Conservation (phyloP, 2,888 invertebrate genomes). For the Lochmaea capreae region DNA sequence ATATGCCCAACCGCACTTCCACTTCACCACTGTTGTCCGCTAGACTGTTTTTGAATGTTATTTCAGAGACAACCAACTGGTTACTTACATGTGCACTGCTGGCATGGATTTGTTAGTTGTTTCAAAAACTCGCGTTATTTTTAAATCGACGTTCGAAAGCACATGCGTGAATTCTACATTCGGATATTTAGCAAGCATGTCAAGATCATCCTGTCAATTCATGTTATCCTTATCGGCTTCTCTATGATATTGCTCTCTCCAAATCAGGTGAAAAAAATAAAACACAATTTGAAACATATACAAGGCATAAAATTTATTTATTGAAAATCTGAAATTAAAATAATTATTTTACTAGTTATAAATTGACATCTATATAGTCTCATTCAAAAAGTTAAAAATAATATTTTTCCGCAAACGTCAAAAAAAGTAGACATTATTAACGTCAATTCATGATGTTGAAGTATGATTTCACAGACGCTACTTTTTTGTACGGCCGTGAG, state of each 20-base stretch:
- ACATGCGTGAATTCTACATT: constrained; percentile 12
- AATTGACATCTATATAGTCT: too few species aligned
- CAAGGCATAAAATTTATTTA: background rate
- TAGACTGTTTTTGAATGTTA: constrained; percentile 4
- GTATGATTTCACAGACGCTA: too few species aligned
- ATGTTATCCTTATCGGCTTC: background rate
- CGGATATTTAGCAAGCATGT: constrained; percentile 6
- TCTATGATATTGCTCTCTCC: background rate
- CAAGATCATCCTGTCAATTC: constrained; percentile 19
- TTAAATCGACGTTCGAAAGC: background rate
- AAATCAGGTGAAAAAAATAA: background rate
- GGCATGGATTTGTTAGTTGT: background rate
- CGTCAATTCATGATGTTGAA: too few species aligned
- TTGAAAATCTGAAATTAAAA: too few species aligned
- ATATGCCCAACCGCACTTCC: constrained; percentile 1
- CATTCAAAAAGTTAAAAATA: too few species aligned
- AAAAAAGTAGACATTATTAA: too few species aligned
- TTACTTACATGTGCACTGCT: background rate
- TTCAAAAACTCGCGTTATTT: constrained; percentile 19
- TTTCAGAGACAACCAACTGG: background rate
- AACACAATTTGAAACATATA: background rate
- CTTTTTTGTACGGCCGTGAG: too few species aligned
- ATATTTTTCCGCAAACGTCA: too few species aligned
- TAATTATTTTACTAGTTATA: too few species aligned
- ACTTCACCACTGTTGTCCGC: constrained; percentile 6